A percentile compares a stretch with the other conserved stretches of the same genome.
phyloP scores from a whole-genome alignment of 1,140 invertebrate species.

The Scaptomyza graminum region DNA sequence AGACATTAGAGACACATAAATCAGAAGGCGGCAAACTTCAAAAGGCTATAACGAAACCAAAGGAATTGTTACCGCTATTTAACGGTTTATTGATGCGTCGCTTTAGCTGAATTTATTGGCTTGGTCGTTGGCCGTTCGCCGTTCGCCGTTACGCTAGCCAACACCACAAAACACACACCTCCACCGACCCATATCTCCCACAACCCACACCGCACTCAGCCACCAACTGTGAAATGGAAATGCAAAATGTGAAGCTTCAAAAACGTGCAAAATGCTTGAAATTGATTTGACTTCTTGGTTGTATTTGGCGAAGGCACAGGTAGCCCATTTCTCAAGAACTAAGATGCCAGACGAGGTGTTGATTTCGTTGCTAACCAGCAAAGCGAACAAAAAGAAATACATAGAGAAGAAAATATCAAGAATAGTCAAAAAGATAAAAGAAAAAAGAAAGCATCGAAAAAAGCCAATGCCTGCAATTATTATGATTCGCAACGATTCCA shows the following conservation, averaged over 20 bases:
- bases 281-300: slow-evolving; percentile 51
- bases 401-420: background rate
- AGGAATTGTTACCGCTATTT: slow-evolving; percentile 77
- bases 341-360: slow-evolving; percentile 10
- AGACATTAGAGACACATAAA: slow-evolving; percentile 77
- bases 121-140: slow-evolving; percentile 60
- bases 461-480: background rate
- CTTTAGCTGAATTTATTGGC: slow-evolving; percentile 74
- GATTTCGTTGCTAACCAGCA: slow-evolving; percentile 7
- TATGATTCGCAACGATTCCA: slow-evolving; percentile 1
- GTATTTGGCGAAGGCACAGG: slow-evolving; percentile 14
- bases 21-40: slow-evolving; percentile 44
- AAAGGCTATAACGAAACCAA: slow-evolving; percentile 53
- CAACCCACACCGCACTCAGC: background rate
- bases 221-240: slow-evolving; percentile 13
- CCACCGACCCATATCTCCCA: background rate
- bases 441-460: slow-evolving; percentile 13
- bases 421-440: slow-evolving; percentile 15
- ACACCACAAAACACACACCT: background rate
- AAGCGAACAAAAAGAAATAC: background rate
- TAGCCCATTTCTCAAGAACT: slow-evolving; percentile 35
- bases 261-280: slow-evolving; percentile 48
- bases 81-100: slow-evolving; percentile 78
- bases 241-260: slow-evolving; percentile 52
- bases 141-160: too few relatives aligned